Percentiles rank a stretch among this genome's conserved stretches.
phyloP scores from a whole-genome alignment of 2,888 invertebrate species.

The Yponomeuta malinellus region DNA sequence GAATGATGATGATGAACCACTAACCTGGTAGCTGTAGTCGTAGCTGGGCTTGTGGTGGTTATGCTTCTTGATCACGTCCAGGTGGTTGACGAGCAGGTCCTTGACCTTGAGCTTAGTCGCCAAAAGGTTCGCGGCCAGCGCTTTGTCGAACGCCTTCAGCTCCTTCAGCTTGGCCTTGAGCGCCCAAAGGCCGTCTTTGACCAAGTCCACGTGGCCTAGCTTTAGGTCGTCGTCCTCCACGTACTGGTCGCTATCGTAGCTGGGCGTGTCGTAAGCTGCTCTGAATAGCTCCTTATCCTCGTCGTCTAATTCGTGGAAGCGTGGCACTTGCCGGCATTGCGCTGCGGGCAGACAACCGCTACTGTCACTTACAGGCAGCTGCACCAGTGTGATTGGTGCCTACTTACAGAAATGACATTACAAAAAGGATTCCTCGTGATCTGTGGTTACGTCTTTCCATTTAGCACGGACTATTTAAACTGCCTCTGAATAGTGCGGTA shows the following conservation, averaged over 20 bases:
- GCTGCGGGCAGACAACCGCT: constrained; percentile 27
- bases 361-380: too few relatives aligned
- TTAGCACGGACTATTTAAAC: too few relatives aligned
- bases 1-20: background rate
- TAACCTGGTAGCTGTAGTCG: constrained; percentile 42
- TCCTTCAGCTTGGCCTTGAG: constrained; percentile 59
- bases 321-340: constrained; percentile 40
- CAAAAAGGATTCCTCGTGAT: too few relatives aligned
- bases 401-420: too few relatives aligned
- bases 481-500: too few relatives aligned
- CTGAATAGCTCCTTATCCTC: constrained; percentile 58
- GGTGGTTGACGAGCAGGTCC: constrained; percentile 43
- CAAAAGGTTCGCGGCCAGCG: constrained; percentile 54
- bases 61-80: constrained; percentile 36
- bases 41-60: constrained; percentile 47
- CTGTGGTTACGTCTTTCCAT: too few relatives aligned
- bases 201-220: constrained; percentile 51
- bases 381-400: too few relatives aligned
- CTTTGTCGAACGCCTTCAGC: constrained; percentile 57
- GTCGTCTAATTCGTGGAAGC: constrained; percentile 50
- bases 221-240: constrained; percentile 42
- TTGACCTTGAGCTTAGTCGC: constrained; percentile 57
- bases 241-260: constrained; percentile 48
- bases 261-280: constrained; percentile 56
- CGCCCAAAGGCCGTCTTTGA: constrained; percentile 61